These are phyloP conservation scores for Ganaspis brasiliensis DNA, from an alignment of 2,888 invertebrate species.

Conservation along the genomic window DNA sequence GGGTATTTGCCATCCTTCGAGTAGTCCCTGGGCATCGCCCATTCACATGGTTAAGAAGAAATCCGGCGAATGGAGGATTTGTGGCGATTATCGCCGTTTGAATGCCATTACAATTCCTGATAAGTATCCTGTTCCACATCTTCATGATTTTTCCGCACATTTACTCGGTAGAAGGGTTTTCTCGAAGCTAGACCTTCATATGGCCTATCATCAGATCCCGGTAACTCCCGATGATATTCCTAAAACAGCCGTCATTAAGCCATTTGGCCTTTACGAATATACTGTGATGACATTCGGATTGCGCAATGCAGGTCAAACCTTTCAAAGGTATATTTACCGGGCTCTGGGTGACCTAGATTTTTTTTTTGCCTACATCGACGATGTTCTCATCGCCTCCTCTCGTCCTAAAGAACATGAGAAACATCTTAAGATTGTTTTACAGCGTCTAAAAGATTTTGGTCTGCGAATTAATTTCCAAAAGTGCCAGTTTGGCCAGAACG, in stretches of 20 bases:
- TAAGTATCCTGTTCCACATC: constrained; percentile 52
- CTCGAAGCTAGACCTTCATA: constrained; percentile 50
- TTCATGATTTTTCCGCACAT: constrained; percentile 69
- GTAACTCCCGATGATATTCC: constrained; percentile 60
- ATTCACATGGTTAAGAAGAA: constrained; percentile 6
- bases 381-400: constrained; percentile 65
- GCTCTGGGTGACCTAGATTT: constrained; percentile 61
- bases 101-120: constrained; percentile 44
- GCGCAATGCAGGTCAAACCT: constrained; percentile 70
- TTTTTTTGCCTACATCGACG: constrained; percentile 68
- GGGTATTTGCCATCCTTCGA: constrained; percentile 78
- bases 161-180: constrained; percentile 66
- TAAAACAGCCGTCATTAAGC: constrained; percentile 68
- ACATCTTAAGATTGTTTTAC: constrained; percentile 53
- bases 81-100: constrained; percentile 41
- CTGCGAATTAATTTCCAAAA: constrained; percentile 49
- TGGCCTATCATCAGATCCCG: constrained; percentile 60
- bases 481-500: constrained; percentile 25
- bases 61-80: constrained; percentile 23
- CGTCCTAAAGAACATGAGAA: constrained; percentile 55
- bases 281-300: constrained; percentile 71
- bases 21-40: constrained; percentile 61
- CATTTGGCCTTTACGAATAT: constrained; percentile 71
- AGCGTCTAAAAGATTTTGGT: constrained; percentile 49
- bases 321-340: constrained; percentile 69